These are phyloP conservation scores for Pseudopipra pipra DNA, from an alignment of 2,113 vertebrate genomes.

Conservation along the genomic window DNA sequence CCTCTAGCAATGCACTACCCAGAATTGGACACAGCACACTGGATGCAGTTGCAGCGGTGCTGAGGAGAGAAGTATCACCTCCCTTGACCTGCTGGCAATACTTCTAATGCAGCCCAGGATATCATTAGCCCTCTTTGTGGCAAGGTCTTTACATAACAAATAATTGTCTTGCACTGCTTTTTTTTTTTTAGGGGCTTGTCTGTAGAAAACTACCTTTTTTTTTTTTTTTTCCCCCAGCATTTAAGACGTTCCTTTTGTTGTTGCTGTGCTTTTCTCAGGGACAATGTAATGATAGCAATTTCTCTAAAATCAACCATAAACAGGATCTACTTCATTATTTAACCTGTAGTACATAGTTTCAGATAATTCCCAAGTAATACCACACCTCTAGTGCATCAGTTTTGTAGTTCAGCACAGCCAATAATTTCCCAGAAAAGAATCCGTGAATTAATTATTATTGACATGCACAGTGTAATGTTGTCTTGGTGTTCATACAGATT, in stretches of 20 bases:
- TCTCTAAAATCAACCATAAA: background rate
- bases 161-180: background rate
- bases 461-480: background rate
- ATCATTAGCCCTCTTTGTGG: background rate
- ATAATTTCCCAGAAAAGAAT: background rate
- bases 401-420: background rate
- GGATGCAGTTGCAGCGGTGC: background rate
- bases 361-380: background rate
- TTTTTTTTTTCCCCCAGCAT: fast-evolving
- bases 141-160: background rate
- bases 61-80: background rate
- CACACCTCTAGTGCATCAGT: background rate
- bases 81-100: background rate
- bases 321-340: background rate
- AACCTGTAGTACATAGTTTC: background rate
- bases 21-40: background rate
- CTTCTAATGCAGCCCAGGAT: background rate
- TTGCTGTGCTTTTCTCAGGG: background rate
- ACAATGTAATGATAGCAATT: background rate
- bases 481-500: background rate
- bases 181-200: background rate
- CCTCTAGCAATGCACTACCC: background rate
- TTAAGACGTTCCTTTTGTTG: background rate
- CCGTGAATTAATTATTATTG: background rate
- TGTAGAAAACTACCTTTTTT: background rate